Conservation (phyloP, 92 coral and sea anemone genomes). For the Heteractis magnifica region DNA sequence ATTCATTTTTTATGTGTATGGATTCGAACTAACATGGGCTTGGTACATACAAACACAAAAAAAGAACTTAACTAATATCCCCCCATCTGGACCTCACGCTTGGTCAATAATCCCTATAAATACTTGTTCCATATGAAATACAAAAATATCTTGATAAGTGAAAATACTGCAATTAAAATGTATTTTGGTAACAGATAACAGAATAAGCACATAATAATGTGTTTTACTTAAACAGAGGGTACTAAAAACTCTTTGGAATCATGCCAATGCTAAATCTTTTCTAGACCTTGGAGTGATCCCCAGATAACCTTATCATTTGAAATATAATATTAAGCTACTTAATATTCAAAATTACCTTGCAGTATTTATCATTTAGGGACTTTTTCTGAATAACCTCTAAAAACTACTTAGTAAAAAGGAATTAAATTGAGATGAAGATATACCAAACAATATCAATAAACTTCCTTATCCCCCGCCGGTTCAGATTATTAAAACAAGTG, state of each 20-base stretch:
- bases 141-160: too few relatives aligned
- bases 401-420: neutral
- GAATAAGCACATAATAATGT: neutral
- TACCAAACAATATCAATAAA: neutral
- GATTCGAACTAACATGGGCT: too few relatives aligned
- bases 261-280: neutral
- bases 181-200: too few relatives aligned
- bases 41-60: too few relatives aligned
- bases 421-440: neutral
- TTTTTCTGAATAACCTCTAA: neutral
- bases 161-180: too few relatives aligned
- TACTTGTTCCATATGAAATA: too few relatives aligned
- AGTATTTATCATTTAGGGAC: neutral
- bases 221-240: neutral
- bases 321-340: neutral
- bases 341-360: neutral
- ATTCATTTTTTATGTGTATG: too few relatives aligned
- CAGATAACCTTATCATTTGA: neutral
- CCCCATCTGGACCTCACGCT: too few relatives aligned
- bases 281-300: neutral
- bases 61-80: too few relatives aligned
- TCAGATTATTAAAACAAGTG: neutral
- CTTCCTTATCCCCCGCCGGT: neutral
- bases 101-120: too few relatives aligned
- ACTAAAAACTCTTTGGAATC: neutral